Base-by-base conservation (phyloP, 1,140 invertebrate species). In the Eupristina koningsbergeri region DNA sequence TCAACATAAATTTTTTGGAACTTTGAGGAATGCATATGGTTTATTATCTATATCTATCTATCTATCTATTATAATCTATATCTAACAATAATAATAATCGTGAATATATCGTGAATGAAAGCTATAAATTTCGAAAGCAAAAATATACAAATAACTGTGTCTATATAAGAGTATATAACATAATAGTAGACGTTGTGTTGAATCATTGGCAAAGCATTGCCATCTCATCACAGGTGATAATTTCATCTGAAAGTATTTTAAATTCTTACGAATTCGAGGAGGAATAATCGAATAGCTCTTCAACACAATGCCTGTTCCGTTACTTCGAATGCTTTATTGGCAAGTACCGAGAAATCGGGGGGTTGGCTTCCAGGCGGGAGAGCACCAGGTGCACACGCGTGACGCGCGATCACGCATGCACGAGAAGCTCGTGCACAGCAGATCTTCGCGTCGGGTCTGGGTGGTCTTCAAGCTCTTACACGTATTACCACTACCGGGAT, bases 311-410 rank as follows among this genome's bases (percentile, higher is more conserved):
- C 19, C 22, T 26, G 22, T 58, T 22, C 53, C 53, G 53, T 58
- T 58, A 58, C 1, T 13, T 58, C 22, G 19, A 58, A 58, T 58
- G 7, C 19, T 53, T 53, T 17, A 53, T 58, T 58, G 53, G 22
- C 22, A 3, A 26, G 53, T 26, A 3, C 53, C 2, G 17, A 15
- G 2, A 17, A 2, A 45, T 11, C 17, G 50, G 9, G 22, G 31
- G 26, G n/a, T 39, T 8, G 39, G 79, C 67, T 69, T 22, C 79
- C 34, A 31, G 50, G 6, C n/a, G n/a, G n/a, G n/a, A n/a, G n/a
- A 45, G 26, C 41, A 26, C 39, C 78, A 34, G 50, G 64, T 41
- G 73, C 83, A 84, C 58, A 85, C 84, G 81, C 85, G 87, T 75
- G 87, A 80, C 77, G 80, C 75, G 69, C 41, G 41, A 6, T 53